These are phyloP conservation scores for Lampris incognitus DNA, from an alignment of 2,113 vertebrate species.

Conservation along the genomic window DNA sequence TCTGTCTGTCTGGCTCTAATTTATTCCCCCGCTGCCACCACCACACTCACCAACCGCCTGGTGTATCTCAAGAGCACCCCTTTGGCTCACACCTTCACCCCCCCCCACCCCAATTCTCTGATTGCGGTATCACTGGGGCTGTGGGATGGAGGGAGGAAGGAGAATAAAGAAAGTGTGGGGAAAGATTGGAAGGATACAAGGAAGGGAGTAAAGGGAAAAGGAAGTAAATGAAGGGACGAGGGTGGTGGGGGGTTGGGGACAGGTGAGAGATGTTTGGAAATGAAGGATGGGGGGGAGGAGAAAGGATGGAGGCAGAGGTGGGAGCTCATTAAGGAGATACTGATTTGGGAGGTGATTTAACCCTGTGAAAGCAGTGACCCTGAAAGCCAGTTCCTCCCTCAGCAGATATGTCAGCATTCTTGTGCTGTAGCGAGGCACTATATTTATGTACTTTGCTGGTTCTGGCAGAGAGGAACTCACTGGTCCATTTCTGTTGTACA, in stretches of 20 bases:
- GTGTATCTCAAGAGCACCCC: conserved; percentile 26
- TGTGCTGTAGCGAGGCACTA: neutral
- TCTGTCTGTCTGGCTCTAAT: conserved; percentile 67
- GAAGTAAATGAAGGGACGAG: neutral
- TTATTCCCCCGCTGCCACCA: conserved; percentile 62
- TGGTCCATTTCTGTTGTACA: neutral
- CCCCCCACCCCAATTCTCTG: neutral
- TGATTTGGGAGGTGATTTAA: conserved; percentile 9
- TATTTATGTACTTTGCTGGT: neutral
- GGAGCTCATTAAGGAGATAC: conserved; percentile 10
- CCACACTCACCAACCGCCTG: conserved; percentile 21
- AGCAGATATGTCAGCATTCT: conserved; percentile 11
- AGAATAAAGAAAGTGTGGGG: neutral
- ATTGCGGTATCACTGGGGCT: neutral
- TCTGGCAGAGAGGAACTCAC: neutral
- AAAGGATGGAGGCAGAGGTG: neutral
- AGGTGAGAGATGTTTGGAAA: too few relatives aligned
- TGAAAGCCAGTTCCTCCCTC: neutral
- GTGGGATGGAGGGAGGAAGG: neutral
- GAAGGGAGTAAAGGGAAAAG: neutral
- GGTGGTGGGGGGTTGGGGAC: too few relatives aligned
- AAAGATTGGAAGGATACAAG: neutral
- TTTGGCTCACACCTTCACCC: neutral
- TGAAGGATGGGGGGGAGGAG: neutral
- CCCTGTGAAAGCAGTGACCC: conserved; percentile 8